Base-by-base conservation (phyloP, 2,113 vertebrate genomes). In the Accipiter virgatus region DNA sequence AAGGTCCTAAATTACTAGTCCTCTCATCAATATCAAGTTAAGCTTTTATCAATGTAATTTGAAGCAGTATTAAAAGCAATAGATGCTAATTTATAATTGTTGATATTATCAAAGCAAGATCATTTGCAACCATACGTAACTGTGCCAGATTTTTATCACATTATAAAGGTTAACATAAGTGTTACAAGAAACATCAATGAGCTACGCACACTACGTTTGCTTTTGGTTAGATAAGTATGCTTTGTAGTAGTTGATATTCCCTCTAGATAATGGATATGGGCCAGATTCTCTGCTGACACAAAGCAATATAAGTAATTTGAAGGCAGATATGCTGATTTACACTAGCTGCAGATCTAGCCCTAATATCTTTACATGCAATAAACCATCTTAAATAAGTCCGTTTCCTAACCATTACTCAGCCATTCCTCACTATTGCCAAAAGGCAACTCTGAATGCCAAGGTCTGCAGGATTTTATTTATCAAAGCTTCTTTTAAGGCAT, bases 161-260 rank as follows among this genome's bases (percentile, higher is more conserved):
- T 78, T 90, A 91, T 91, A 94, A 95, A 97, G 96, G 93, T 97
- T 96, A 97, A 97, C 93, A 91, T 91, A 90, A 95, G 95, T 89
- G 84, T 90, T 96, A 96, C 94, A 96, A 97, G 96, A 91, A 95
- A 97, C 96, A 94, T 96, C 93, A 97, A 96, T 94, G 94, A 80
- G 81, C 74, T 96, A 66, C 1, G 55, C 81, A 91, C 47, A 55
- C 91, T 82, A 83, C 81, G 91, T 91, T 97, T 97, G 95, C 95
- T 96, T 96, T 91, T 62, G 96, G 96, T 95, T 95, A 97, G 91
- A 93, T 95, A 97, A 96, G 89, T 94, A 97, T 95, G 96, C 94
- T 97, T 97, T 97, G 96, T 97, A 94, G 97, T 95, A 97, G 93
- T 75, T 96, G 89, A 97, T 97, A 97, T 84, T 95, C 95, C 93